Percentiles rank a stretch among this genome's conserved stretches.
Evolutionary conservation across 2,797 vertebrate genomes (phyloP).

Genomic region (Oceanodroma leucorhoa): DNA sequence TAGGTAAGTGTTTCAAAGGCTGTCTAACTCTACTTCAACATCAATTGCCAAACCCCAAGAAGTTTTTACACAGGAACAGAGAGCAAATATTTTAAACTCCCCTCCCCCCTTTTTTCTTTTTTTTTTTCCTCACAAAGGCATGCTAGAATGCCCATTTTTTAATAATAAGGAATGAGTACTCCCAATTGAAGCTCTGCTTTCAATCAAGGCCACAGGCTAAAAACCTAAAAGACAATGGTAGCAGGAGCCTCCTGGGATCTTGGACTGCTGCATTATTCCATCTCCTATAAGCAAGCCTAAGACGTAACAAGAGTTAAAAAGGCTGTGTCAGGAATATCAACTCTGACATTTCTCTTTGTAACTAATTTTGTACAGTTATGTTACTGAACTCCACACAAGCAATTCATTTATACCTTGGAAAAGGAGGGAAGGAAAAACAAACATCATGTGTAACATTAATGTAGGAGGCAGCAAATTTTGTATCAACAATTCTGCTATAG

Average conservation of each 20-base stretch:
- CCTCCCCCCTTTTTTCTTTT: fast-evolving
- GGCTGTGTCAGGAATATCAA: constrained; percentile 63
- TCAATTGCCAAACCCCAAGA: constrained; percentile 28
- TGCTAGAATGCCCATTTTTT: constrained; percentile 16
- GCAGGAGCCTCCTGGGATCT: constrained; percentile 50
- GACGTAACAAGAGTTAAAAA: constrained; percentile 63
- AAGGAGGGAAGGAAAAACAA: constrained; percentile 4
- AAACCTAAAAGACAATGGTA: constrained; percentile 66
- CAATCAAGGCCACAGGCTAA: constrained; percentile 66
- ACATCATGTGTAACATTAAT: background rate
- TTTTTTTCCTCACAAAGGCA: background rate
- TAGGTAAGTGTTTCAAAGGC: constrained; percentile 58
- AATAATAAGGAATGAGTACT: constrained; percentile 7
- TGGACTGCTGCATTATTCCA: constrained; percentile 59
- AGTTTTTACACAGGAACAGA: constrained; percentile 32
- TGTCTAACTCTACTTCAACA: constrained; percentile 11
- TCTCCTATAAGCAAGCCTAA: constrained; percentile 37
- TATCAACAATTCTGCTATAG: background rate
- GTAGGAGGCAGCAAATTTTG: constrained; percentile 4
- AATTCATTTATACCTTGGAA: constrained; percentile 40
- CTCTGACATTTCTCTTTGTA: constrained; percentile 70
- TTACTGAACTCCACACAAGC: constrained; percentile 40
- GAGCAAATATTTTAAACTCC: constrained; percentile 52
- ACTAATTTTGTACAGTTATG: constrained; percentile 65
- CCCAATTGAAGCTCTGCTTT: constrained; percentile 44